Evolutionary conservation across 2,797 vertebrate genomes (phyloP), one percentile per base, ranked within the genome.

Genomic region (Arnoldichthys spilopterus): DNA sequence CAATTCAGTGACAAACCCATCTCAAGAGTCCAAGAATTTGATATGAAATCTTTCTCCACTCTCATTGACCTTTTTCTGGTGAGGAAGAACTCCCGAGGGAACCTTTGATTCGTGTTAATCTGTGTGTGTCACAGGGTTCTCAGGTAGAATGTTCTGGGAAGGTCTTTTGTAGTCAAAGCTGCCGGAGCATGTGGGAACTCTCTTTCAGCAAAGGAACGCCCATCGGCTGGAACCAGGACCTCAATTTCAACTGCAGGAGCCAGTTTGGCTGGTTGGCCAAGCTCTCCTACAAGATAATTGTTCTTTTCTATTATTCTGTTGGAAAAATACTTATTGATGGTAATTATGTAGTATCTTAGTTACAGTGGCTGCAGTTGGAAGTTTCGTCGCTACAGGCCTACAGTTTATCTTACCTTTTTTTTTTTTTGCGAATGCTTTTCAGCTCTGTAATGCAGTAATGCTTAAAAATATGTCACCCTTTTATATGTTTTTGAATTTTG

Each of bases 311-410:
- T 84, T 78, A 68, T 83, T 34, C 13, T 70, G 28, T 5, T 51
- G 62, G 72, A 43, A 66, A 53, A 78, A 74, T 56, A 80, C 75
- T 49, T 78, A 73, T 83, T 81, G 51, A 74, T 77, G 26, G 18
- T 78, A 78, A 74, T 83, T 74, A 76, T 76, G 80, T 68, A 20
- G 76, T 80, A 47, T 80, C 81, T 81, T 72, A 40, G 67, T 66
- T 79, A 82, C 76, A 78, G 58, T 72, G 56, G 34, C 61, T 62
- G 28, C 20, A 56, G 54, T 76, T 71, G 63, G 30, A 40, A 34
- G 63, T 84, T 83, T 63, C 6, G 51, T 64, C 16, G 76, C 74
- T 85, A 4, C 11, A 72, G 76, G 76, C 6, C 64, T 54, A 69
- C 20, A 59, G 54, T 67, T 78, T 62, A 63, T 59, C 61, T 72